Evolutionary conservation across 2,888 invertebrate genomes (phyloP).

Genomic region (Orchestes rusci): DNA sequence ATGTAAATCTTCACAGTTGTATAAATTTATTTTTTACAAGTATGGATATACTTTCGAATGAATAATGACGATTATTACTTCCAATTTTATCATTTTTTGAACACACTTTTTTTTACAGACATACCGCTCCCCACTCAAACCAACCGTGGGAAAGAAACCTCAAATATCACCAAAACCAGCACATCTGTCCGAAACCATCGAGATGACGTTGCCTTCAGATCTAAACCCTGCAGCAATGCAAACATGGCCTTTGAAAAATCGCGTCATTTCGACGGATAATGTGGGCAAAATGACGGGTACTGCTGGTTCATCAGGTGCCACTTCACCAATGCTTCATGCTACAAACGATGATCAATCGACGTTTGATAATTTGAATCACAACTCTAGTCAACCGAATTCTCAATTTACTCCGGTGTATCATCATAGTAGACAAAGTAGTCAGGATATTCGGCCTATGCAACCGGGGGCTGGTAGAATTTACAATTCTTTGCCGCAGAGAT

Average conservation of each 20-base stretch:
- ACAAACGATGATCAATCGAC: too few relatives aligned
- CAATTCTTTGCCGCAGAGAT: slow-evolving; percentile 23
- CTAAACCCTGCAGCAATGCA: slow-evolving; percentile 45
- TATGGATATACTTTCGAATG: too few relatives aligned
- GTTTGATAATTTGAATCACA: too few relatives aligned
- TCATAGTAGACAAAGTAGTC: too few relatives aligned
- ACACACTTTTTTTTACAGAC: slow-evolving; percentile 20
- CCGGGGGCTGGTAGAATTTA: slow-evolving; percentile 8
- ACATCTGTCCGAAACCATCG: slow-evolving; percentile 52
- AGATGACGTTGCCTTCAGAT: slow-evolving; percentile 58
- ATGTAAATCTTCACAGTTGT: too few relatives aligned
- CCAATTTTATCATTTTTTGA: too few relatives aligned
- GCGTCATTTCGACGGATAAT: slow-evolving; percentile 44
- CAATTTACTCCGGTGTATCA: too few relatives aligned
- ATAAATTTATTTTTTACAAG: too few relatives aligned
- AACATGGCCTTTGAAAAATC: slow-evolving; percentile 57
- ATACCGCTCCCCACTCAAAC: slow-evolving; percentile 12
- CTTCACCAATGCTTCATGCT: too few relatives aligned
- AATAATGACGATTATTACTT: too few relatives aligned
- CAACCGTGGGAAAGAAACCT: slow-evolving; percentile 35
- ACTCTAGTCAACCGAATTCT: too few relatives aligned
- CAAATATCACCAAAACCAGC: slow-evolving; percentile 45
- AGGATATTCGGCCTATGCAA: slow-evolving; percentile 13
- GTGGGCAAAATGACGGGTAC: slow-evolving; percentile 35
- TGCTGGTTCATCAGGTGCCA: neutral